These are phyloP conservation scores for Silurus aristotelis DNA, from an alignment of 2,797 vertebrate genomes.

Conservation along the genomic window DNA sequence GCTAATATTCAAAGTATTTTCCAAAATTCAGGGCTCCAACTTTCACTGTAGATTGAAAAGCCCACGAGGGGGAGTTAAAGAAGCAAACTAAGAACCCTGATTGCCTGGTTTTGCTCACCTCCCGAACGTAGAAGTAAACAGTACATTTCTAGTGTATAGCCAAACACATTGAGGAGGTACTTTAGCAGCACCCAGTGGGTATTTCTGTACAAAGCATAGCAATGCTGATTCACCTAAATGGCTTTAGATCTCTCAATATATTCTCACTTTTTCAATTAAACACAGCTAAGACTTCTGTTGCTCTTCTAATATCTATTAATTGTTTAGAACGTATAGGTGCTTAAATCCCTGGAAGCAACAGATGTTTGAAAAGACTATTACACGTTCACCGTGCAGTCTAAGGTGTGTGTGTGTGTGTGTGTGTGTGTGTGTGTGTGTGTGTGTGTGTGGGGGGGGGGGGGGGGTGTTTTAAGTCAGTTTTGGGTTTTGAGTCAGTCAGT, in stretches of 20 bases:
- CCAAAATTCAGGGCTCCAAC: background rate
- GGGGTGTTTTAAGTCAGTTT: background rate
- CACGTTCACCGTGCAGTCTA: background rate
- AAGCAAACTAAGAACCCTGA: background rate
- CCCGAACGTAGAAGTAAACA: background rate
- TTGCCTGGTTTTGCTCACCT: background rate
- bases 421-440: background rate
- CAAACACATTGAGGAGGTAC: background rate
- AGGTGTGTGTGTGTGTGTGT: background rate
- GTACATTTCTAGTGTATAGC: background rate
- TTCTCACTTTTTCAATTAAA: background rate
- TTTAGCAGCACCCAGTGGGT: conserved; percentile 21
- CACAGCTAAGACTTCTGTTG: background rate
- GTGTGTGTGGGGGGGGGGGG: too few species aligned
- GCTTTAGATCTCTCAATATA: background rate
- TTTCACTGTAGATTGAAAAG: background rate
- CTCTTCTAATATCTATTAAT: background rate
- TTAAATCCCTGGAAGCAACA: conserved; percentile 4
- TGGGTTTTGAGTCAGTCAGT: too few species aligned
- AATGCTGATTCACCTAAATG: background rate
- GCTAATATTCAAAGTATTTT: background rate
- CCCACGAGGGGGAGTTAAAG: conserved; percentile 2
- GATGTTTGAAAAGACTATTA: background rate
- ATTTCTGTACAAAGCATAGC: background rate
- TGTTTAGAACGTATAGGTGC: background rate